phyloP scores from a whole-genome alignment of 2,797 vertebrate species.

The Otus scops region DNA sequence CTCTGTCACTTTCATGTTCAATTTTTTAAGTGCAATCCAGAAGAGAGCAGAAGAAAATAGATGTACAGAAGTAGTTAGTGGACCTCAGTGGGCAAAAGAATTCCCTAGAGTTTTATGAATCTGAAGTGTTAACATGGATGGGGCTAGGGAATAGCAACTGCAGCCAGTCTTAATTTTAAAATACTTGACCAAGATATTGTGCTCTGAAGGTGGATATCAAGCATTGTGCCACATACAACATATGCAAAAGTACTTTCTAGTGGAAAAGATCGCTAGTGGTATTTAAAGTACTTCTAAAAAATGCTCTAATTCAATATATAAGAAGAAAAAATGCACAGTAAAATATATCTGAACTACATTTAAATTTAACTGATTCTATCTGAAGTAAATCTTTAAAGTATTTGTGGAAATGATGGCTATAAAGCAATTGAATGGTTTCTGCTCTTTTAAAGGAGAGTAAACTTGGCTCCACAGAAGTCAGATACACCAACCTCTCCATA shows the following conservation, averaged over 20 bases:
- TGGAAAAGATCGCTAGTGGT: not conserved
- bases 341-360: not conserved
- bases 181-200: not conserved
- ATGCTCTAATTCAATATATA: fast-evolving
- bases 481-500: constrained; percentile 40
- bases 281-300: not conserved
- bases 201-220: not conserved
- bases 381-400: not conserved
- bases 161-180: not conserved
- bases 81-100: not conserved
- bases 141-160: not conserved
- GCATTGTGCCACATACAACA: not conserved
- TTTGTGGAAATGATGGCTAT: not conserved
- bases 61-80: not conserved
- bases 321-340: not conserved
- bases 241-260: not conserved
- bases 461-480: constrained; percentile 81
- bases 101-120: not conserved
- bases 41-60: not conserved
- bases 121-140: not conserved
- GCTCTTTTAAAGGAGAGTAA: constrained; percentile 83
- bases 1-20: not conserved
- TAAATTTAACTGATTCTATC: not conserved
- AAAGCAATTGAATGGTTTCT: not conserved
- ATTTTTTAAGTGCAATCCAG: not conserved